Conservation (phyloP, 1,140 invertebrate species). For the Micrasema longulum region DNA sequence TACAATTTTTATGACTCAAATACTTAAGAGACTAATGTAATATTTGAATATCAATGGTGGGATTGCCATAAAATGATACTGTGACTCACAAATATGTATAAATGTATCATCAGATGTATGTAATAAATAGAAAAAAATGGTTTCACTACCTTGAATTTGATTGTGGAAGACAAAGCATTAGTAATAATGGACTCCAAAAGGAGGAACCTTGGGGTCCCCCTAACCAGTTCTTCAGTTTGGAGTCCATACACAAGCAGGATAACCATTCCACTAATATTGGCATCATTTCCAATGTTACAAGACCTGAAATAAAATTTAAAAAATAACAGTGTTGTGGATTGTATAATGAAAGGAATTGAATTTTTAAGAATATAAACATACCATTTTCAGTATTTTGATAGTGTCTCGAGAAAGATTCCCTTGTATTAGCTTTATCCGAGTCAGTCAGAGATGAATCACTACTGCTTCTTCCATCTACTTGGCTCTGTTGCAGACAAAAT, state of each 20-base stretch:
- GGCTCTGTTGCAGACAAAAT: conserved; percentile 46
- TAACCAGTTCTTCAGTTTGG: conserved; percentile 87
- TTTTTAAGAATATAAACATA: not conserved
- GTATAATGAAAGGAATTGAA: not conserved
- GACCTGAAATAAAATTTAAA: conserved; percentile 10
- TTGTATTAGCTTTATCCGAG: conserved; percentile 35
- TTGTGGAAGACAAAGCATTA: conserved; percentile 76
- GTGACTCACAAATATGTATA: no score
- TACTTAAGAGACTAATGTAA: no score
- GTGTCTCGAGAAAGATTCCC: conserved; percentile 10
- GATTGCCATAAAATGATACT: no score
- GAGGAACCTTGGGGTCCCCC: conserved; percentile 80
- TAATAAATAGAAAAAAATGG: no score
- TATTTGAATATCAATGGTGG: no score
- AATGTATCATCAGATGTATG: no score
- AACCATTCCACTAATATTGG: conserved; percentile 84
- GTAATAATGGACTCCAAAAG: conserved; percentile 87
- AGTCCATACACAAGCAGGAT: conserved; percentile 81
- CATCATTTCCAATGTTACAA: conserved; percentile 62
- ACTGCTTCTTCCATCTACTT: conserved; percentile 28
- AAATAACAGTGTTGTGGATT: not conserved
- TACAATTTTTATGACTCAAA: no score
- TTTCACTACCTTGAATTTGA: conserved; percentile 62
- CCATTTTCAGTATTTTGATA: conserved; percentile 17
- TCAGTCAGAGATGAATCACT: conserved; percentile 40